Evolutionary conservation across 2,113 vertebrate species (phyloP).

Genomic region (Burhinus bistriatus): DNA sequence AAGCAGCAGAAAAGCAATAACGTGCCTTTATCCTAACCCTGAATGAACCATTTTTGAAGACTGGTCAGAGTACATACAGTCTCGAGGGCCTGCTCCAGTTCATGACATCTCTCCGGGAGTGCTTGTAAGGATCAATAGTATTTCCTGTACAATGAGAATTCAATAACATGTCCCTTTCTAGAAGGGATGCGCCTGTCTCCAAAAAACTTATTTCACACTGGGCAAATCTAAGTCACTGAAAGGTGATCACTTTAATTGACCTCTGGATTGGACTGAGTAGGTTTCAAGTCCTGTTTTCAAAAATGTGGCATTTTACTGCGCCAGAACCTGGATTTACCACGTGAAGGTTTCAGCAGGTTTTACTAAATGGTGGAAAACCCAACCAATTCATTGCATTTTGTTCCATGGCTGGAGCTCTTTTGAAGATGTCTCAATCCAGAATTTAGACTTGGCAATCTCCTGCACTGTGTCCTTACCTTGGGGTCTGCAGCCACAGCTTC

Average conservation of each 20-base stretch:
- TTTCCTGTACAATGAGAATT: neutral
- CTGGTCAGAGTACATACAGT: neutral
- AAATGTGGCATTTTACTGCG: neutral
- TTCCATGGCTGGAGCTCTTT: neutral
- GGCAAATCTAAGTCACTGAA: neutral
- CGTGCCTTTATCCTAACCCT: neutral
- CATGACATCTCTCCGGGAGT: neutral
- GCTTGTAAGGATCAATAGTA: neutral
- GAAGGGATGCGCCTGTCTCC: neutral
- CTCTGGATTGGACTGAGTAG: neutral
- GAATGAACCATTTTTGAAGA: neutral
- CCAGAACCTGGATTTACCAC: neutral
- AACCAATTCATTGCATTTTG: neutral
- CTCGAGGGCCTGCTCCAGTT: neutral
- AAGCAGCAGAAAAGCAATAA: neutral
- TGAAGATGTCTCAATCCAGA: neutral
- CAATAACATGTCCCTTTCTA: neutral
- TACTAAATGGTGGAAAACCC: neutral
- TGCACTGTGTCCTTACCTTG: neutral
- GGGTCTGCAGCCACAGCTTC: neutral
- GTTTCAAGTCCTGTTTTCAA: neutral
- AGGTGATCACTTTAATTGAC: neutral
- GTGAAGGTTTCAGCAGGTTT: neutral
- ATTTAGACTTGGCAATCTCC: neutral
- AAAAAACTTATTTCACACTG: neutral